A percentile compares a stretch with the other conserved stretches of the same genome.
phyloP scores from a whole-genome alignment of 2,113 vertebrate genomes.

The Amphilophus citrinellus region DNA sequence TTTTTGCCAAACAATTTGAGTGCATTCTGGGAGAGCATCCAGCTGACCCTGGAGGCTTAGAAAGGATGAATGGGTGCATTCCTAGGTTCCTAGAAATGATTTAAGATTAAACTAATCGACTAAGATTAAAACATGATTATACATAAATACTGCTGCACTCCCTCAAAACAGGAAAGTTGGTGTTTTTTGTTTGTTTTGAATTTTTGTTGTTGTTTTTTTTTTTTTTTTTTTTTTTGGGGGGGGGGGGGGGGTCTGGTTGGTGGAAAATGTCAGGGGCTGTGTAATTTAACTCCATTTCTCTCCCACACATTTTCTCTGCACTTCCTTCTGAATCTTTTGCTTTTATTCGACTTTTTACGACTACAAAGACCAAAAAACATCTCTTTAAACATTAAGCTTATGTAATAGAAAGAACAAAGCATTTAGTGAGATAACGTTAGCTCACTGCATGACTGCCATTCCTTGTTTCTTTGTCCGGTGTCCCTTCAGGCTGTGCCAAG shows the following conservation, averaged over 20 bases:
- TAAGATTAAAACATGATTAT: not conserved
- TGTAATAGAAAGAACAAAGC: not conserved
- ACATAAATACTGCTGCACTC: not conserved
- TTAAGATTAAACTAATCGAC: not conserved
- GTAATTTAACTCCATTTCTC: not conserved
- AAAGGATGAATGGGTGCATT: not conserved
- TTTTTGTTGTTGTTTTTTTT: too few relatives aligned
- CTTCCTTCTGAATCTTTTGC: not conserved
- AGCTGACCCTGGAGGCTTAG: not conserved
- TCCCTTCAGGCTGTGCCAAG: conserved; percentile 28
- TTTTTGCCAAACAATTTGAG: not conserved
- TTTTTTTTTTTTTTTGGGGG: not conserved
- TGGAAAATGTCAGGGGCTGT: not conserved
- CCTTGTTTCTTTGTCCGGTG: not conserved
- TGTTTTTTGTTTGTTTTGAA: not conserved
- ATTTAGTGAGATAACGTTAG: conserved; percentile 9
- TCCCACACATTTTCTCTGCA: not conserved
- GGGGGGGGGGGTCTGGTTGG: not conserved
- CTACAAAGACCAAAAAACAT: not conserved
- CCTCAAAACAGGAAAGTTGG: not conserved
- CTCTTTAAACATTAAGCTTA: not conserved
- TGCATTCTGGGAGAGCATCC: not conserved
- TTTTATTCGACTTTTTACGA: not conserved
- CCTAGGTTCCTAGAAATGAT: not conserved
- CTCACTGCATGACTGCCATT: not conserved